Conservation (phyloP, 1,140 invertebrate species). For the Lordiphosa collinella region DNA sequence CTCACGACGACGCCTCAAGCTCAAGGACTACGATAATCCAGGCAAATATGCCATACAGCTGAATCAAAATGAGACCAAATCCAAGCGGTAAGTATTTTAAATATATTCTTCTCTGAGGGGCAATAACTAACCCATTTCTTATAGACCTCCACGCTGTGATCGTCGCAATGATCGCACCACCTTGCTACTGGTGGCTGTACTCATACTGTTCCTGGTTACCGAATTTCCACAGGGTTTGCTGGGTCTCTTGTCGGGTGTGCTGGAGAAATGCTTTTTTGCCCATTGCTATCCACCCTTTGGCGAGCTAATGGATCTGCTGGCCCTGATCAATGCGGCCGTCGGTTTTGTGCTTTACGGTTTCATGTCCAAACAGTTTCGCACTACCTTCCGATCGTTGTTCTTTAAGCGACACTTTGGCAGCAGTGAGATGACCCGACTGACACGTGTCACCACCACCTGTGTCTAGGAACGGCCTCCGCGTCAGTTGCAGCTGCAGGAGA, state of each 20-base stretch:
- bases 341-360: slow-evolving; percentile 97
- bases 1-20: slow-evolving; percentile 84
- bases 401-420: slow-evolving; percentile 80
- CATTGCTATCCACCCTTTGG: slow-evolving; percentile 89
- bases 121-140: neutral
- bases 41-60: slow-evolving; percentile 53
- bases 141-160: slow-evolving; percentile 83
- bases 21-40: slow-evolving; percentile 83
- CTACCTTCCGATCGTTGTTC: slow-evolving; percentile 90
- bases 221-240: slow-evolving; percentile 92
- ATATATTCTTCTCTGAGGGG: no score
- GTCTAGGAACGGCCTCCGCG: slow-evolving; percentile 60
- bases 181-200: slow-evolving; percentile 92
- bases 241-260: slow-evolving; percentile 86
- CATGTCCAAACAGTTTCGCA: slow-evolving; percentile 95
- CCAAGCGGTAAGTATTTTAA: slow-evolving; percentile 33
- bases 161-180: slow-evolving; percentile 91
- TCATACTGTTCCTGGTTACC: slow-evolving; percentile 91
- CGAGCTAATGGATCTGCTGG: slow-evolving; percentile 94
- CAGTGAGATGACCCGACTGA: slow-evolving; percentile 79
- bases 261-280: slow-evolving; percentile 87
- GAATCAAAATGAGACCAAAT: slow-evolving; percentile 42
- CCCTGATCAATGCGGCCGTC: slow-evolving; percentile 93
- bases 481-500: neutral
- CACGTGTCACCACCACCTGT: slow-evolving; percentile 80